A percentile compares a stretch with the other conserved stretches of the same genome.
phyloP scores from a whole-genome alignment of 2,113 vertebrate genomes.

The Elgaria multicarinata region DNA sequence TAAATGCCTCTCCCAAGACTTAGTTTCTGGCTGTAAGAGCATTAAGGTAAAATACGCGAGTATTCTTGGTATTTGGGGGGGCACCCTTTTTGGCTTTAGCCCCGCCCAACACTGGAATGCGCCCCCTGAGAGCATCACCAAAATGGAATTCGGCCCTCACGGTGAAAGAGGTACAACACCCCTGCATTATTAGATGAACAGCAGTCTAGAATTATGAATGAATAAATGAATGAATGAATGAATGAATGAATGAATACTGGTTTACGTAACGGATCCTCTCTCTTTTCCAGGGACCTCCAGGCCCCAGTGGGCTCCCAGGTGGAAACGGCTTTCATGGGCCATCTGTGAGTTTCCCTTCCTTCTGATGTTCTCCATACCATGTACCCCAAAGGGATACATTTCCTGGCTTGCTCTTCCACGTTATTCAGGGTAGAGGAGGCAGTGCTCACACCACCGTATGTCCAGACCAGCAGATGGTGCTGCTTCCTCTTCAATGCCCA shows the following conservation, averaged over 20 bases:
- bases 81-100: no score
- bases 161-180: no score
- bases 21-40: no score
- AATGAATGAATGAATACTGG: neutral
- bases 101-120: no score
- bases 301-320: conserved; percentile 90
- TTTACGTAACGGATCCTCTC: neutral
- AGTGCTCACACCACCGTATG: neutral
- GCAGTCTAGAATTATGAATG: neutral
- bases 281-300: conserved; percentile 86
- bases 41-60: no score
- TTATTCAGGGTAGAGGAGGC: fast-evolving
- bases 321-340: conserved; percentile 88
- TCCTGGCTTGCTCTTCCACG: neutral
- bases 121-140: no score
- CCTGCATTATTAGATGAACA: neutral
- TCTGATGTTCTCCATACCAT: neutral
- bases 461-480: fast-evolving
- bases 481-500: neutral
- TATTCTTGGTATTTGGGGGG: no score
- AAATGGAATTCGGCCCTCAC: no score
- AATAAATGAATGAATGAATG: no score
- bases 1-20: no score
- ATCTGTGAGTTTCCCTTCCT: conserved; percentile 79
- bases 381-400: neutral